These are phyloP conservation scores for Xanthia icteritia DNA, from an alignment of 2,888 invertebrate species.

Conservation along the genomic window DNA sequence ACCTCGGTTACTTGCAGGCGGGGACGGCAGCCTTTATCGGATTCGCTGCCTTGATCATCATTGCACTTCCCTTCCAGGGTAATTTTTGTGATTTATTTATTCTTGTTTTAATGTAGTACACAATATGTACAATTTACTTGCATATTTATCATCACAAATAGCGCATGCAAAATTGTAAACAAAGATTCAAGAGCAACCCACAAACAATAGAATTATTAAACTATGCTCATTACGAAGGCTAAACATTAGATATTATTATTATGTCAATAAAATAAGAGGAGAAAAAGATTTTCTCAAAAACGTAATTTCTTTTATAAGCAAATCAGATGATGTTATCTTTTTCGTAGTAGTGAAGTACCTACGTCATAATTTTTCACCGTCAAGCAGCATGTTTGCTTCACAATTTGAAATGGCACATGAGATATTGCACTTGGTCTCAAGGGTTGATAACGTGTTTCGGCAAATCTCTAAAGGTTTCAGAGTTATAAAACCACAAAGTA, in stretches of 20 bases:
- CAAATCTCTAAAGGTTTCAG: neutral
- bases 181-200: neutral
- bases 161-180: neutral
- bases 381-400: neutral
- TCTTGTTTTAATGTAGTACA: neutral
- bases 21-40: slow-evolving; percentile 93
- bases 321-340: neutral
- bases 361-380: neutral
- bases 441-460: neutral
- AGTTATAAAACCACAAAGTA: slow-evolving; percentile 2
- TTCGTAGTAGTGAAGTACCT: neutral
- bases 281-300: neutral
- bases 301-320: neutral
- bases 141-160: neutral
- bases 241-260: neutral
- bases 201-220: slow-evolving; percentile 9
- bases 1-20: slow-evolving; percentile 92
- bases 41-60: slow-evolving; percentile 91
- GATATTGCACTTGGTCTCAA: neutral
- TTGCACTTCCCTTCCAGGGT: slow-evolving; percentile 95
- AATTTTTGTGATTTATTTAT: slow-evolving; percentile 35
- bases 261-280: neutral
- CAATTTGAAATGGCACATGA: neutral
- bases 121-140: neutral
- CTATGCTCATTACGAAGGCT: neutral